Evolutionary conservation across 53 echinoderm and acorn worm species (phyloP).

Genomic region (Zoroaster sp.): DNA sequence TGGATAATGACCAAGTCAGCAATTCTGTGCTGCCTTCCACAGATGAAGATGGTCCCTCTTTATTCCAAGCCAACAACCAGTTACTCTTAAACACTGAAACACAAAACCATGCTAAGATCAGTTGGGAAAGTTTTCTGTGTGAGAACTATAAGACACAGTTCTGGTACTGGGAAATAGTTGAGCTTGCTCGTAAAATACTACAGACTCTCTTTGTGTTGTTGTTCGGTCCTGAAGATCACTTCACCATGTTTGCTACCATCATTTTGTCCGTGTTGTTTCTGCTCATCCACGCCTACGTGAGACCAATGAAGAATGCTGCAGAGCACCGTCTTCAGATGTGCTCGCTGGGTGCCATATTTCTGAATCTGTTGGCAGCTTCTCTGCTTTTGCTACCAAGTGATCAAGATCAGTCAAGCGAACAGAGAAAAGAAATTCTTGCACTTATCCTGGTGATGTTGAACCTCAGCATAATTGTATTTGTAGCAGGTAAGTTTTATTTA

Average conservation of each 20-base stretch:
- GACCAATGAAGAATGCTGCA: constrained; percentile 55
- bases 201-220: constrained; percentile 10
- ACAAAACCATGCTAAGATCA: neutral
- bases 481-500: constrained; percentile 24
- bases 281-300: constrained; percentile 50
- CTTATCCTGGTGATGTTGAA: constrained; percentile 23
- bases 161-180: constrained; percentile 66
- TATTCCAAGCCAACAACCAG: neutral
- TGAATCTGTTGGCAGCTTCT: constrained; percentile 55
- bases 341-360: constrained; percentile 49
- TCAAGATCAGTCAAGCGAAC: neutral
- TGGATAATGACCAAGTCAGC: neutral
- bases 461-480: constrained; percentile 8
- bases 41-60: neutral
- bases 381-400: constrained; percentile 33
- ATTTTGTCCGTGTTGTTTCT: constrained; percentile 52
- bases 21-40: too few species aligned
- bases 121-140: constrained; percentile 49
- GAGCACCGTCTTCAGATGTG: constrained; percentile 60
- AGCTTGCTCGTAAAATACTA: constrained; percentile 37
- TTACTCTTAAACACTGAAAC: neutral
- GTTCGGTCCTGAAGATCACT: constrained; percentile 37
- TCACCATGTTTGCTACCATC: constrained; percentile 38
- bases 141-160: constrained; percentile 50
- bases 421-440: neutral